Base-by-base conservation (phyloP, 2,888 invertebrate species). In the Tubulanus polymorphus region DNA sequence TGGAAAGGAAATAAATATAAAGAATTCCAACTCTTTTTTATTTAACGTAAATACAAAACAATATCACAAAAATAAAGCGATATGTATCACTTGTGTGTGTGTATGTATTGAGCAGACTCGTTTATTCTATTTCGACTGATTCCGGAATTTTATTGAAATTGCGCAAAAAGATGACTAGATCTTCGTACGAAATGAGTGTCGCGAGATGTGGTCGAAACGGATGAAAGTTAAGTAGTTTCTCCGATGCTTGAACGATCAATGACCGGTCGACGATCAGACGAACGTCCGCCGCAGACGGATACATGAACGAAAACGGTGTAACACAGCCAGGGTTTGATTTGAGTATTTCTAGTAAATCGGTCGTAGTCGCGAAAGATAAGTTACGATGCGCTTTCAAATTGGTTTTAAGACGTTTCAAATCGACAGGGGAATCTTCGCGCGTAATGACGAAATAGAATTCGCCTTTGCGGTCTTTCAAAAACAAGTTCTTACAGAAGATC, bases 381-480 rank as follows among this genome's bases (percentile, higher is more conserved):
- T 71, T 71, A 35, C 70, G 55, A 50, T 65, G 54, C 6, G 67
- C 70, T 26, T 60, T 59, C 8, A 69, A 54, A 29, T 60, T 51
- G 46, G 56, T 59, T 51, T 63, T 61, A 6, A 69, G 55, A 3
- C 50, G 32, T 53, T 68, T 68, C 15, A 71, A 55, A 41, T 68
- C 61, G 2, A 69, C 50, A 18, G 50, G 46, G 3, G 48, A 49
- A 28, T 68, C 63, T 58, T 71, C 69, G 10, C 60, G 59, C 48
- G 56, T 61, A 18, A 71, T 60, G 1, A 68, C 56, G 28, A 66
- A 53, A 51, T 63, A 71, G 49, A 63, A 69, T 28, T 61, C 61
- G 15, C 68, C 67, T 51, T 65, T 66, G 50, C 70, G 51, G 54
- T 71, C 70, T 55, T 69, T 71, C 10, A 71, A 58, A 49, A 71